These are phyloP conservation scores for Protonemura montana DNA, from an alignment of 2,888 invertebrate genomes.

Conservation along the genomic window DNA sequence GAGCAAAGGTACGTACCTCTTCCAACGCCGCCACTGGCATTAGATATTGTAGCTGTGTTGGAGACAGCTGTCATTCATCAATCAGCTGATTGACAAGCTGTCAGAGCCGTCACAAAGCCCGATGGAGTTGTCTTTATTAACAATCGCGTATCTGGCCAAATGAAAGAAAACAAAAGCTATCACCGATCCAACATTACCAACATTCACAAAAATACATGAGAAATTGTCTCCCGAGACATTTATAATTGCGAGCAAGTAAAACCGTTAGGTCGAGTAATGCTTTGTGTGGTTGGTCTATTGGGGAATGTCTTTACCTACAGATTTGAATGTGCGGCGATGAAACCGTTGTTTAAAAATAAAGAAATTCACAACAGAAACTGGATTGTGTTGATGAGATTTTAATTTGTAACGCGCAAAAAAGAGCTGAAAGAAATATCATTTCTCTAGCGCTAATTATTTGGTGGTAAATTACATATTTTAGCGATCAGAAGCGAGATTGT, in stretches of 20 bases:
- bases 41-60: background rate
- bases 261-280: background rate
- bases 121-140: slow-evolving; percentile 39
- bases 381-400: background rate
- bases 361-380: background rate
- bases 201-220: slow-evolving; percentile 26
- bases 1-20: background rate
- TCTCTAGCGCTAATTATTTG: background rate
- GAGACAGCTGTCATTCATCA: slow-evolving; percentile 21
- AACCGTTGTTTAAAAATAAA: too few relatives aligned
- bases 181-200: slow-evolving; percentile 27
- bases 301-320: background rate
- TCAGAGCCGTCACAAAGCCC: slow-evolving; percentile 16
- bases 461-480: background rate
- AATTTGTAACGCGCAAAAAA: background rate
- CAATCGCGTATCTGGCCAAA: slow-evolving; percentile 9
- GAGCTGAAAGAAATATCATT: background rate
- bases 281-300: background rate
- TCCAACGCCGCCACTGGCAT: background rate
- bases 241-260: slow-evolving; percentile 36
- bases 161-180: slow-evolving; percentile 16
- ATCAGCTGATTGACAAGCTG: slow-evolving; percentile 32
- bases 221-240: slow-evolving; percentile 16
- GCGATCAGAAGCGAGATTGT: background rate
- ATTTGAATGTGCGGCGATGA: too few relatives aligned